Evolutionary conservation across 2,888 invertebrate species (phyloP).

Genomic region (Neocrepidodera transversa): DNA sequence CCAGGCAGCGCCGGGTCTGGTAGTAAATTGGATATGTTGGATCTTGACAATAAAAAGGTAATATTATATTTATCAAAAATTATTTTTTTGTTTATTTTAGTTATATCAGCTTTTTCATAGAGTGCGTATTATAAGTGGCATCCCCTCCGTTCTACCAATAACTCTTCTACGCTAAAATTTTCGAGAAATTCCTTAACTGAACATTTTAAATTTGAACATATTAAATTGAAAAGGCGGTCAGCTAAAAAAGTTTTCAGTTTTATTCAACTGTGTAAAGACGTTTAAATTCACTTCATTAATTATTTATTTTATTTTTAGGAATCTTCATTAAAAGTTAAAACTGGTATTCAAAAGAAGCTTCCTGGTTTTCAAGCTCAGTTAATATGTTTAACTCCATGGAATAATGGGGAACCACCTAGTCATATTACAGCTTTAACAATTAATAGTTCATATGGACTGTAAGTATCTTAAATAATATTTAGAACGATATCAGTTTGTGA

Average conservation of each 20-base stretch:
- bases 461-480: no score
- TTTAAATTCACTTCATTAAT: no score
- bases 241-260: no score
- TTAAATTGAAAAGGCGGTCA: no score
- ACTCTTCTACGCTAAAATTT: no score
- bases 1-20: constrained; percentile 58
- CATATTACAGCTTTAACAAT: constrained; percentile 89
- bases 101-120: neutral
- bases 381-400: constrained; percentile 89
- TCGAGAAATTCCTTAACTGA: no score
- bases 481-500: no score
- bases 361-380: constrained; percentile 98
- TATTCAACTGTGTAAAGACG: no score
- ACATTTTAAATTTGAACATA: no score
- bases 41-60: constrained; percentile 64
- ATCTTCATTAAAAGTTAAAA: constrained; percentile 69
- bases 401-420: constrained; percentile 79
- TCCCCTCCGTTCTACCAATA: no score
- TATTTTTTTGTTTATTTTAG: neutral
- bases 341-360: constrained; percentile 82
- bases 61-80: neutral
- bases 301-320: constrained; percentile 45
- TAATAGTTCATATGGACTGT: constrained; percentile 98
- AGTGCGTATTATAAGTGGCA: no score
- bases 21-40: constrained; percentile 56